phyloP scores from a whole-genome alignment of 2,888 invertebrate genomes.

The Microplitis manilae region DNA sequence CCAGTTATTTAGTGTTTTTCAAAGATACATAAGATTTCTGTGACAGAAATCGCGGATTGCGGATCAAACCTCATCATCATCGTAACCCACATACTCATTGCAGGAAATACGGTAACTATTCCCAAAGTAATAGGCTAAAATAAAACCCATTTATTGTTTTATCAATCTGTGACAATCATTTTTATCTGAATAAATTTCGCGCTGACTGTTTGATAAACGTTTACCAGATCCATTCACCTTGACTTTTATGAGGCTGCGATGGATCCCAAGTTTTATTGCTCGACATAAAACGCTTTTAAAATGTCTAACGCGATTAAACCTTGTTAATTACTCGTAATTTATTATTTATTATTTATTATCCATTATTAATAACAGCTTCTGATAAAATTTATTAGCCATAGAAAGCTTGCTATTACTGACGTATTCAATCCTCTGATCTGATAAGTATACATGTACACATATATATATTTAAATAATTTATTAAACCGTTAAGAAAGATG shows the following conservation, averaged over 20 bases:
- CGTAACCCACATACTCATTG: slow-evolving; percentile 17
- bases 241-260: not conserved
- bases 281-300: not conserved
- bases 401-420: slow-evolving; percentile 1
- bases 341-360: not conserved
- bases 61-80: not conserved
- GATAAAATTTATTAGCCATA: not conserved
- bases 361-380: not conserved
- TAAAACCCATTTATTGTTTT: no score
- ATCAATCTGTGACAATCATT: no score
- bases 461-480: slow-evolving; percentile 12
- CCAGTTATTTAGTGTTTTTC: slow-evolving; percentile 34
- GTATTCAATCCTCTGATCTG: not conserved
- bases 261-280: not conserved
- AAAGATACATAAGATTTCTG: slow-evolving; percentile 18
- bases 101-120: slow-evolving; percentile 8
- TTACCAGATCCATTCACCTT: not conserved
- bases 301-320: not conserved
- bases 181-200: not conserved
- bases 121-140: not conserved
- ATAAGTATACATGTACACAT: not conserved
- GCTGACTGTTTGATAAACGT: not conserved
- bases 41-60: not conserved
- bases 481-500: not conserved
- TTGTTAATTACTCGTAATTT: not conserved